These are phyloP conservation scores for Eucera pruinosa DNA, from an alignment of 2,888 invertebrate species.

Conservation along the genomic window DNA sequence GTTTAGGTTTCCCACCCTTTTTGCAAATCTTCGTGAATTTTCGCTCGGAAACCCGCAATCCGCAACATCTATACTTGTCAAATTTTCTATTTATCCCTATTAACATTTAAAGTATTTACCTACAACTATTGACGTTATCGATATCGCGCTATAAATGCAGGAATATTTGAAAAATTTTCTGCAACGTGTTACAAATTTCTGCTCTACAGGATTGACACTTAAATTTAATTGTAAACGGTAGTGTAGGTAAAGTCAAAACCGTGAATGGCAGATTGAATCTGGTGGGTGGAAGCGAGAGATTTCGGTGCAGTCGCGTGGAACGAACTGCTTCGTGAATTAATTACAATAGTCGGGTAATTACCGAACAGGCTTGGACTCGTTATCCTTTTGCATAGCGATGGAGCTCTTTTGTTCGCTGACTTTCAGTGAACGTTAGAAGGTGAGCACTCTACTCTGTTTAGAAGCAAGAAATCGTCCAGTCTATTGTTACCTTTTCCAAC, in stretches of 20 bases:
- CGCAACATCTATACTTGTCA: no score
- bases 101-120: no score
- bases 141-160: no score
- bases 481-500: constrained; percentile 1
- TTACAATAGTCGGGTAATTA: constrained; percentile 60
- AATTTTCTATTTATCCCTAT: no score
- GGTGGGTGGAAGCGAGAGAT: constrained; percentile 22
- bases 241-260: constrained; percentile 18
- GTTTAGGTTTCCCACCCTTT: no score
- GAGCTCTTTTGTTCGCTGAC: constrained; percentile 6
- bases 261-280: constrained; percentile 12
- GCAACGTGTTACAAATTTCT: no score
- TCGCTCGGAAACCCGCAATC: no score
- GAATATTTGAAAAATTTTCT: no score
- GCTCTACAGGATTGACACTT: no score
- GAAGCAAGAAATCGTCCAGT: neutral
- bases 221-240: no score
- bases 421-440: neutral
- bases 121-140: no score
- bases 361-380: constrained; percentile 22
- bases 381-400: constrained; percentile 21
- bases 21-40: no score
- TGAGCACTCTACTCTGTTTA: neutral
- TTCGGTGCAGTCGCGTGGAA: constrained; percentile 48
- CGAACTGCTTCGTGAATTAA: constrained; percentile 54